Evolutionary conservation across 2,888 invertebrate genomes (phyloP).

Genomic region (Acleris literana): DNA sequence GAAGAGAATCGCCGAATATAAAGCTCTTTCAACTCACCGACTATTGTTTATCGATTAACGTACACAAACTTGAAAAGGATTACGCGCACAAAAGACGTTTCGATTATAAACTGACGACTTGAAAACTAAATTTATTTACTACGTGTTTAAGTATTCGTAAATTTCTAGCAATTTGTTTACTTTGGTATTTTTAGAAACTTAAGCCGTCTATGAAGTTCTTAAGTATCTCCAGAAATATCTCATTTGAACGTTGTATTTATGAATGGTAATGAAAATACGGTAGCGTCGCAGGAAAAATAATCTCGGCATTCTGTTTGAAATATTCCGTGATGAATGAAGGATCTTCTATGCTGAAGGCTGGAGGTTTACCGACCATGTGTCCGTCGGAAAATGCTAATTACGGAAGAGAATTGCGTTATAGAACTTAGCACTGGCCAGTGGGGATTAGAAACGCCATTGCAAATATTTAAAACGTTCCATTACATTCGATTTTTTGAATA

Average conservation of each 20-base stretch:
- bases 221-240: neutral
- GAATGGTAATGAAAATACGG: constrained; percentile 16
- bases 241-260: constrained; percentile 10
- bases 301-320: constrained; percentile 9
- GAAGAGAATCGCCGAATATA: constrained; percentile 17
- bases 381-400: constrained; percentile 5
- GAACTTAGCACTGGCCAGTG: neutral
- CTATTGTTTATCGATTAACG: constrained; percentile 27
- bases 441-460: neutral
- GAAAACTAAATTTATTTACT: constrained; percentile 20
- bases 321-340: constrained; percentile 20
- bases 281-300: constrained; percentile 8
- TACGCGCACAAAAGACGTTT: constrained; percentile 12
- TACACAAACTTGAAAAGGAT: constrained; percentile 16
- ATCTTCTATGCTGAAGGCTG: constrained; percentile 21
- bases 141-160: constrained; percentile 20
- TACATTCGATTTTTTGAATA: neutral
- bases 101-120: constrained; percentile 18
- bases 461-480: neutral
- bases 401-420: neutral
- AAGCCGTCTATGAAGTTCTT: constrained; percentile 11
- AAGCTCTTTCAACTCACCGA: constrained; percentile 30
- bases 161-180: constrained; percentile 14
- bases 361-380: constrained; percentile 24
- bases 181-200: constrained; percentile 17